These are phyloP conservation scores for Drosophila obscura DNA, from an alignment of 1,140 invertebrate genomes.

Conservation along the genomic window DNA sequence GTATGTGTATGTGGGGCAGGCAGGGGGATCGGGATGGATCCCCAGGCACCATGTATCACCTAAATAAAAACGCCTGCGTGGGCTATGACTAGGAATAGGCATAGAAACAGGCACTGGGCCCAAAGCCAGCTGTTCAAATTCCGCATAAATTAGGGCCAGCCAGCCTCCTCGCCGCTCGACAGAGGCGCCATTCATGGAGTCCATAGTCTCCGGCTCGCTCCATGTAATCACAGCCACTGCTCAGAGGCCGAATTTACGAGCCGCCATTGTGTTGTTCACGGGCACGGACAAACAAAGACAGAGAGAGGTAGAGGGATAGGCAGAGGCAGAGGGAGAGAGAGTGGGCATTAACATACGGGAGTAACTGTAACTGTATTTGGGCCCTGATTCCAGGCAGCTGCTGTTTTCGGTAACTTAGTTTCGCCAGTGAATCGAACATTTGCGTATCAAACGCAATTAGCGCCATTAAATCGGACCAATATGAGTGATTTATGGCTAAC, in stretches of 20 bases:
- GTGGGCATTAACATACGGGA: conserved; percentile 49
- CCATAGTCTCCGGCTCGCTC: conserved; percentile 25
- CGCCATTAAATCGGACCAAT: conserved; percentile 70
- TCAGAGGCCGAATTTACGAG: conserved; percentile 40
- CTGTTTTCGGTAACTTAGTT: conserved; percentile 52
- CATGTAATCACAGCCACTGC: conserved; percentile 55
- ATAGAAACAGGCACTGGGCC: neutral
- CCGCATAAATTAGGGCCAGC: conserved; percentile 67
- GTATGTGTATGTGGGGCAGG: neutral
- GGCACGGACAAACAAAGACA: conserved; percentile 17
- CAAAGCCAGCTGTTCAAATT: conserved; percentile 66
- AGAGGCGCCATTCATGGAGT: conserved; percentile 10
- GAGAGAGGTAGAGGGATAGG: neutral
- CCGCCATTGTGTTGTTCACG: conserved; percentile 4
- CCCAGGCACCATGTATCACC: conserved; percentile 13
- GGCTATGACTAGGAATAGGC: conserved; percentile 17
- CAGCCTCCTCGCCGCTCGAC: conserved; percentile 5
- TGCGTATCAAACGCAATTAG: conserved; percentile 77
- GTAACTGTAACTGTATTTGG: conserved; percentile 38
- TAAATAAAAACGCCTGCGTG: conserved; percentile 48
- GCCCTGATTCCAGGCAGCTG: conserved; percentile 34
- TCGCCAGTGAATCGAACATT: conserved; percentile 59
- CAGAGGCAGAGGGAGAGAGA: neutral
- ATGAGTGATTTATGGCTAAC: conserved; percentile 69
- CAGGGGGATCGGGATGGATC: too few species aligned